phyloP scores from a whole-genome alignment of 2,797 vertebrate species.

The Acanthurus leucopareius region DNA sequence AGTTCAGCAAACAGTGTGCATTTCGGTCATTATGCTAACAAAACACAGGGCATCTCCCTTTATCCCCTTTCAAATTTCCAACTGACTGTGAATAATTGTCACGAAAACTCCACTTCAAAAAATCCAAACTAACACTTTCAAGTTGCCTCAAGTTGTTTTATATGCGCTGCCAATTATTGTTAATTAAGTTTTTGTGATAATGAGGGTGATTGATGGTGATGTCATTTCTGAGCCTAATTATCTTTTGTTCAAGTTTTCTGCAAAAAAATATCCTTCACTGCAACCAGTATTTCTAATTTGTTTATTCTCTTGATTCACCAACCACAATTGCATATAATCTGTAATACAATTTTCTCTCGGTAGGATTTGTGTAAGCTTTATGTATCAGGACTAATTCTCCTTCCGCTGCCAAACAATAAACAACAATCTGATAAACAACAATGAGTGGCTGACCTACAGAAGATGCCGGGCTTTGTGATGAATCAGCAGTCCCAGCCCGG shows the following conservation, averaged over 20 bases:
- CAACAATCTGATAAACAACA: slow-evolving; percentile 41
- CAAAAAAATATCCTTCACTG: slow-evolving; percentile 9
- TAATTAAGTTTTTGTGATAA: background rate
- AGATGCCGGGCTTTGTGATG: slow-evolving; percentile 86
- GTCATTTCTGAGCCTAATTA: slow-evolving; percentile 25
- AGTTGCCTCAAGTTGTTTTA: slow-evolving; percentile 19
- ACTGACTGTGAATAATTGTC: no score
- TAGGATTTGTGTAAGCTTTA: slow-evolving; percentile 36
- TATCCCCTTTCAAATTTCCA: no score
- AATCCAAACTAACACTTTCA: no score
- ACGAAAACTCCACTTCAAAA: no score
- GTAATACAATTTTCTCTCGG: slow-evolving; percentile 27
- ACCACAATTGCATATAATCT: slow-evolving; percentile 27
- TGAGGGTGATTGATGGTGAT: slow-evolving; percentile 1
- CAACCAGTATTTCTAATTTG: slow-evolving; percentile 3
- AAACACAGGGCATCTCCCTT: no score
- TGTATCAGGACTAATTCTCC: slow-evolving; percentile 36
- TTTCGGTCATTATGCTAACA: no score
- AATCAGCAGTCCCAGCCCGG: slow-evolving; percentile 86
- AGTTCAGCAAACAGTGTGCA: no score
- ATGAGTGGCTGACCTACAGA: slow-evolving; percentile 72
- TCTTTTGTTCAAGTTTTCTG: slow-evolving; percentile 16
- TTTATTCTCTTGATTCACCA: background rate
- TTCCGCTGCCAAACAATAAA: no score
- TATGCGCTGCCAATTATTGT: slow-evolving; percentile 39